These are phyloP conservation scores for Theonella swinhoei DNA, from an alignment of 37 sponge, comb jelly and placozoan species.

Conservation along the genomic window DNA sequence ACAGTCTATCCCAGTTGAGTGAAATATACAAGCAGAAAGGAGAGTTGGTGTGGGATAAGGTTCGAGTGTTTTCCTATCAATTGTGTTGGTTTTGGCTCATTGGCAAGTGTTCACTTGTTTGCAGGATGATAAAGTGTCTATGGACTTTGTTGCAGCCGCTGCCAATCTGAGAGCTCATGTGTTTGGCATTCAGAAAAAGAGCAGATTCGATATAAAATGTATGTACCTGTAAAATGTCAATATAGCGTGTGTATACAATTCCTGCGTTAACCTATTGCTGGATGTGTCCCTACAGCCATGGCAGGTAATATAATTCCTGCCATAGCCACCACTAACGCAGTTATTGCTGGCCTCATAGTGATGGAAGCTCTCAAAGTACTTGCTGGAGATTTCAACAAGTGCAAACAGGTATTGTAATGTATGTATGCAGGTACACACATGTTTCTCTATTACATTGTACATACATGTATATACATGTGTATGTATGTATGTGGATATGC, in stretches of 20 bases:
- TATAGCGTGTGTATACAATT: not conserved
- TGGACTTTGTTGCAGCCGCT: slow-evolving; percentile 95
- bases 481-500: too few relatives aligned
- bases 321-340: slow-evolving; percentile 98
- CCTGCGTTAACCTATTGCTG: not conserved
- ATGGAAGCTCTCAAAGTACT: slow-evolving; percentile 93
- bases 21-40: slow-evolving; percentile 43
- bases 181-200: slow-evolving; percentile 79
- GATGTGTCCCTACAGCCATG: slow-evolving; percentile 72
- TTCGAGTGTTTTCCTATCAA: not conserved
- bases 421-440: not conserved
- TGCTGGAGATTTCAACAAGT: slow-evolving; percentile 65
- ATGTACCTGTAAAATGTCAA: slow-evolving; percentile 13
- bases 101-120: too few relatives aligned
- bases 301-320: slow-evolving; percentile 99
- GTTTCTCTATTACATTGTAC: not conserved
- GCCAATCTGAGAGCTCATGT: slow-evolving; percentile 84
- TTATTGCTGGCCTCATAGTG: slow-evolving; percentile 97
- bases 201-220: slow-evolving; percentile 96
- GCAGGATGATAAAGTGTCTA: slow-evolving; percentile 77
- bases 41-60: slow-evolving; percentile 93
- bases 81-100: too few relatives aligned
- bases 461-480: not conserved
- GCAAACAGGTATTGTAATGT: slow-evolving; percentile 65
- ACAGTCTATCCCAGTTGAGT: slow-evolving; percentile 51